Conservation (phyloP, 2,113 vertebrate species). For the Oreocharis arfaki region DNA sequence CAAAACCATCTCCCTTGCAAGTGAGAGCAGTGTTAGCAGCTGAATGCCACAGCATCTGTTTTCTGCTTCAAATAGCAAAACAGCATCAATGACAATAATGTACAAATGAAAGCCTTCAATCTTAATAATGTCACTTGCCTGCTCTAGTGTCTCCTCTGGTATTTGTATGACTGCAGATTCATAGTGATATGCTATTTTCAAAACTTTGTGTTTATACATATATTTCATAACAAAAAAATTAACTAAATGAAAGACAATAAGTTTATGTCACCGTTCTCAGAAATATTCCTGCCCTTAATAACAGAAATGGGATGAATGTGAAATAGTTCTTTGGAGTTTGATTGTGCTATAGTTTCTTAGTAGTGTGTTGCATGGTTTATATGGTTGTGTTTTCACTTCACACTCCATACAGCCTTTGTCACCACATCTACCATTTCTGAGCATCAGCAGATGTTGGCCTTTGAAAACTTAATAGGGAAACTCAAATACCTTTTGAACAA, state of each 20-base stretch:
- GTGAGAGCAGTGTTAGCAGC: not conserved
- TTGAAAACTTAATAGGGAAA: constrained; percentile 73
- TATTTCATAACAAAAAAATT: not conserved
- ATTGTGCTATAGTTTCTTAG: constrained; percentile 54
- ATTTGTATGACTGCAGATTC: not conserved
- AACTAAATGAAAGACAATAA: not conserved
- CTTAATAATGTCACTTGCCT: not conserved
- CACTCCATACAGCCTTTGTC: constrained; percentile 68
- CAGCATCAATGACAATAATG: not conserved
- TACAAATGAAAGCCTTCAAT: not conserved
- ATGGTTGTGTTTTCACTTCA: constrained; percentile 67
- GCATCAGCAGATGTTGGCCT: constrained; percentile 84
- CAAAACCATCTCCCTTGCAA: constrained; percentile 15
- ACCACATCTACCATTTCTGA: constrained; percentile 73
- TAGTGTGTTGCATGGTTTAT: constrained; percentile 73
- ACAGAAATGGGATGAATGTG: constrained; percentile 75
- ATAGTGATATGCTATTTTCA: not conserved
- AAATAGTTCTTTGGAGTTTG: constrained; percentile 64
- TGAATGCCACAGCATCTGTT: not conserved
- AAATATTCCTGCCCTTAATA: not conserved
- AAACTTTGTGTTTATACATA: not conserved
- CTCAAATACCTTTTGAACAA: constrained; percentile 49
- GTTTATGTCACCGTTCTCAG: not conserved
- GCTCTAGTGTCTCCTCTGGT: not conserved
- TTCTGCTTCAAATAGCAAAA: not conserved